Percentiles rank a stretch among this genome's conserved stretches.
Conservation (phyloP, 2,113 vertebrate genomes). For the Erythrolamprus reginae region DNA sequence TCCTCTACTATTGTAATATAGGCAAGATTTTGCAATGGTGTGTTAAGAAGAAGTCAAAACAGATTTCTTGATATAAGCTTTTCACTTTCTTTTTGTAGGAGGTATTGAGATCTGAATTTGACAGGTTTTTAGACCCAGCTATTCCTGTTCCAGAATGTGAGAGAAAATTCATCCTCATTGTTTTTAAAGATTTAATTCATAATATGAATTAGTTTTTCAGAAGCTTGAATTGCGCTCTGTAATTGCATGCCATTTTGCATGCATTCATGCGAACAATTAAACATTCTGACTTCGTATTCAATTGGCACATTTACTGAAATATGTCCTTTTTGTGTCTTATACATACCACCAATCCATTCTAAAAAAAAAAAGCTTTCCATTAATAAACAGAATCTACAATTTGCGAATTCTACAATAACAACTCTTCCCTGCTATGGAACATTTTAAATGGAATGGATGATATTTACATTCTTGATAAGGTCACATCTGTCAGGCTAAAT, state of each 20-base stretch:
- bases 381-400: slow-evolving; percentile 42
- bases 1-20: background rate
- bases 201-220: slow-evolving; percentile 46
- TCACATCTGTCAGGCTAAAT: slow-evolving; percentile 50
- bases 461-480: slow-evolving; percentile 51
- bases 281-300: slow-evolving; percentile 39
- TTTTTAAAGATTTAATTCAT: slow-evolving; percentile 27
- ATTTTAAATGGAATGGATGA: slow-evolving; percentile 51
- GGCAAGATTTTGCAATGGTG: background rate
- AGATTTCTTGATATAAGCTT: background rate
- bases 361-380: slow-evolving; percentile 26
- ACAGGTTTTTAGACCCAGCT: slow-evolving; percentile 15
- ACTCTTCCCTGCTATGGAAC: slow-evolving; percentile 22
- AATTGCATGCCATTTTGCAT: slow-evolving; percentile 25
- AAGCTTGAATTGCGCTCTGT: slow-evolving; percentile 34
- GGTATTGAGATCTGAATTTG: background rate
- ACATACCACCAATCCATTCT: slow-evolving; percentile 8
- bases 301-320: slow-evolving; percentile 35
- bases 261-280: slow-evolving; percentile 42
- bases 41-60: slow-evolving; percentile 3
- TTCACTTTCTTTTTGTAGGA: background rate
- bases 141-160: slow-evolving; percentile 19
- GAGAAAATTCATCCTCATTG: background rate
- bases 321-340: background rate
- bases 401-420: slow-evolving; percentile 32